Evolutionary conservation across 2,888 invertebrate species (phyloP).

Genomic region (Dolichopus griseipennis): DNA sequence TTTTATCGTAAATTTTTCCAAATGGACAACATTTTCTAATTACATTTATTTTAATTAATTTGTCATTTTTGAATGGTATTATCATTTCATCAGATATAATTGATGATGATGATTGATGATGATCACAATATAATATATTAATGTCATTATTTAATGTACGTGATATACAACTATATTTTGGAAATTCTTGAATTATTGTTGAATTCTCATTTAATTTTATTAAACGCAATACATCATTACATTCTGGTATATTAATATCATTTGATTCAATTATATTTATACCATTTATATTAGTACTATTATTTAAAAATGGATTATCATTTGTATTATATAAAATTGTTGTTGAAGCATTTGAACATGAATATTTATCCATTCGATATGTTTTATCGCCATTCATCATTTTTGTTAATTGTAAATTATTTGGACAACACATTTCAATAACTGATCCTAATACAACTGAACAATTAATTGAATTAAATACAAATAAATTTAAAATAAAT

Average conservation of each 20-base stretch:
- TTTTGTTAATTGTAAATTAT: too few species aligned
- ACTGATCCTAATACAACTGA: too few species aligned
- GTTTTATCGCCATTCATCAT: too few species aligned
- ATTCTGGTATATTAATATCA: constrained; percentile 5
- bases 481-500: too few species aligned
- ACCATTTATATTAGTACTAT: neutral
- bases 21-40: constrained; percentile 38
- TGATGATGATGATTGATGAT: too few species aligned
- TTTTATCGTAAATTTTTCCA: constrained; percentile 30
- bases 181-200: neutral
- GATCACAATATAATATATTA: neutral
- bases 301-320: too few species aligned
- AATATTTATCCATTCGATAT: too few species aligned
- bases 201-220: neutral
- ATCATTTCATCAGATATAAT: neutral
- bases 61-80: constrained; percentile 7
- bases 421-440: too few species aligned
- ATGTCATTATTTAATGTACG: neutral
- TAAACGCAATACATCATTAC: neutral
- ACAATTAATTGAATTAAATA: too few species aligned
- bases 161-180: neutral
- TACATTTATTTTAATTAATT: constrained; percentile 25
- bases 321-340: too few species aligned
- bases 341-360: too few species aligned
- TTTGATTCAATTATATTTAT: neutral